Evolutionary conservation across 2,113 vertebrate genomes (phyloP), one percentile per base, ranked within the genome.

Genomic region (Rhineura floridana): DNA sequence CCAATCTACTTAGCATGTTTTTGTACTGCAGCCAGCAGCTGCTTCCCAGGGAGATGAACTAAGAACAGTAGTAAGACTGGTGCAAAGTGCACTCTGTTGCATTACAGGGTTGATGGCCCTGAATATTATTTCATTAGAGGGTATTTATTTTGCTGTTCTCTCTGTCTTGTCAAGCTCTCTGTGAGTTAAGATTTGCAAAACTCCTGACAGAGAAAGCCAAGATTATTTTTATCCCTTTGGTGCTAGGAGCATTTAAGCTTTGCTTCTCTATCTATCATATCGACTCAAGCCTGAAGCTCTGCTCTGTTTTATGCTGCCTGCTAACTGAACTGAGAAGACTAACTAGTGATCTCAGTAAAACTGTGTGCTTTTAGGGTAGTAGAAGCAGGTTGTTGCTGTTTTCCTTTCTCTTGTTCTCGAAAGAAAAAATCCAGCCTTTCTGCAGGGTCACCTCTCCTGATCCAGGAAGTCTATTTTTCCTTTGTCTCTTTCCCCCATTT

Each of bases 181-280:
- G 42, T 85, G 81, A 86, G 78, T 80, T 84, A 42, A 55, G 62
- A 84, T 67, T 83, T 81, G 33, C 4, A 90, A 88, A 85, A 91
- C 9, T 87, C 23, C 7, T n/a, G 1, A n/a, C 81, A 39, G 28
- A 86, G 12, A 81, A 10, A 52, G 36, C 13, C 90, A 19, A 0
- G 2, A n/a, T n/a, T n/a, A 76, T 42, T 50, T 83, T 5, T 7
- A 84, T 86, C 88, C 87, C 46, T 81, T 25, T 87, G 78, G 36
- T 67, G 44, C 52, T 72, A 15, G 52, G n/a, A 33, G 33, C 50
- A 69, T 50, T 23, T 48, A 10, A 30, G 28, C 23, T 69, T 80
- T 80, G 46, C 25, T 72, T 87, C 69, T 33, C 44, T n/a, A 75
- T 85, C 25, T 19, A 33, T 70, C 48, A 52, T 55, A 44, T 9